A percentile compares a stretch with the other conserved stretches of the same genome.
Evolutionary conservation across 2,113 vertebrate genomes (phyloP).

Genomic region (Hyperopisus bebe): DNA sequence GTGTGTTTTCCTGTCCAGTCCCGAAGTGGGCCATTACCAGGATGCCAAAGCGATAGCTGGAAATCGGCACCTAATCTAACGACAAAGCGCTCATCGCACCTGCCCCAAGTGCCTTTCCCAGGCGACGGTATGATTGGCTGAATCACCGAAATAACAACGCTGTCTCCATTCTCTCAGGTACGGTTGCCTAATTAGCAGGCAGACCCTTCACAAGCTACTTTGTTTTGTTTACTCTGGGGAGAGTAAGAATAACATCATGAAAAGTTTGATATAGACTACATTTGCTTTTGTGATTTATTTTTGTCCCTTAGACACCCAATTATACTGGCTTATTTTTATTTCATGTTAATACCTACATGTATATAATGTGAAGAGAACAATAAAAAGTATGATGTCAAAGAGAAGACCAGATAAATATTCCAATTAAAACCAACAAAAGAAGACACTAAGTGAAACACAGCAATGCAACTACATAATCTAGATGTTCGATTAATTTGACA

Average conservation of each 20-base stretch:
- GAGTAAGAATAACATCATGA: not conserved
- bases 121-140: not conserved
- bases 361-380: not conserved
- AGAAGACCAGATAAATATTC: constrained; percentile 32
- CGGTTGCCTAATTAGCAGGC: not conserved
- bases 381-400: not conserved
- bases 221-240: not conserved
- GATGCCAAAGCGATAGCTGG: not conserved
- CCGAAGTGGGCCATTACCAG: not conserved
- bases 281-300: not conserved
- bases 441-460: not conserved
- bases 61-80: not conserved
- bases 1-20: not conserved
- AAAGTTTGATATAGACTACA: not conserved
- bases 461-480: not conserved
- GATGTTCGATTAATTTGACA: constrained; percentile 13
- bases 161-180: not conserved
- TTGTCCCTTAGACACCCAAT: constrained; percentile 3
- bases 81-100: not conserved
- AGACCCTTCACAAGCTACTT: constrained; percentile 8
- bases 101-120: not conserved
- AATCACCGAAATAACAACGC: not conserved
- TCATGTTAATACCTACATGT: not conserved
- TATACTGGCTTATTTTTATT: not conserved
- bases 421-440: constrained; percentile 19